Evolutionary conservation across 2,888 invertebrate species (phyloP).

Genomic region (Eucriotettix oculatus): DNA sequence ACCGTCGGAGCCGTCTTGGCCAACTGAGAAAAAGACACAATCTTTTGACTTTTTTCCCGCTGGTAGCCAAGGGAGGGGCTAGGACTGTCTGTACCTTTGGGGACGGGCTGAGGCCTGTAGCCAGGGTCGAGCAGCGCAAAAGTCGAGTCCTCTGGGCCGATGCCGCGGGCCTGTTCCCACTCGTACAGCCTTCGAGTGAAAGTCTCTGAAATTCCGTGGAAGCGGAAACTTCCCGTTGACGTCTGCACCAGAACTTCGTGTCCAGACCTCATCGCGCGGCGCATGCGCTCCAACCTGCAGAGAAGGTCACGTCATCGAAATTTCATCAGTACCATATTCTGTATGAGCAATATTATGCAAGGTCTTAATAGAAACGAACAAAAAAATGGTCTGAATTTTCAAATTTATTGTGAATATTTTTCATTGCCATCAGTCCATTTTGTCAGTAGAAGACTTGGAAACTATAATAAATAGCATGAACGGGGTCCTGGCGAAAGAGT

Average conservation of each 20-base stretch:
- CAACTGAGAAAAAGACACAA: neutral
- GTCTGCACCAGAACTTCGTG: constrained; percentile 69
- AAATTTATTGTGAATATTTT: no score
- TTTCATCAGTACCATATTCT: neutral
- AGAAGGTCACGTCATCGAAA: neutral
- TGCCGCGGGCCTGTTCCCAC: constrained; percentile 80
- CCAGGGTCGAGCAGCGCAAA: constrained; percentile 56
- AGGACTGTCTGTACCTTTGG: neutral
- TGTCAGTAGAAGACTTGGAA: no score
- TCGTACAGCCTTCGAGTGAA: constrained; percentile 81
- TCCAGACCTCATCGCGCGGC: constrained; percentile 37
- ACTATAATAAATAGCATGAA: no score
- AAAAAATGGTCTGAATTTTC: no score
- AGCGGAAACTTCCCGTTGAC: constrained; percentile 66
- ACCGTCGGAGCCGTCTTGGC: neutral
- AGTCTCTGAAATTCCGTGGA: constrained; percentile 73
- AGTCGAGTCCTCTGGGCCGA: constrained; percentile 70
- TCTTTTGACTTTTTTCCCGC: no score
- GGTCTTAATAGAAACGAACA: no score
- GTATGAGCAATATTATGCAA: no score
- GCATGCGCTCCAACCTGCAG: constrained; percentile 37
- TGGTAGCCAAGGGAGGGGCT: no score
- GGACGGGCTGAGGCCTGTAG: constrained; percentile 10
- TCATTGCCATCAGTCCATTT: no score
- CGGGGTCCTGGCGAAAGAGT: no score